Percentiles rank a stretch among this genome's conserved stretches.
phyloP scores from a whole-genome alignment of 2,797 vertebrate species.

The Galagoides demidoff region DNA sequence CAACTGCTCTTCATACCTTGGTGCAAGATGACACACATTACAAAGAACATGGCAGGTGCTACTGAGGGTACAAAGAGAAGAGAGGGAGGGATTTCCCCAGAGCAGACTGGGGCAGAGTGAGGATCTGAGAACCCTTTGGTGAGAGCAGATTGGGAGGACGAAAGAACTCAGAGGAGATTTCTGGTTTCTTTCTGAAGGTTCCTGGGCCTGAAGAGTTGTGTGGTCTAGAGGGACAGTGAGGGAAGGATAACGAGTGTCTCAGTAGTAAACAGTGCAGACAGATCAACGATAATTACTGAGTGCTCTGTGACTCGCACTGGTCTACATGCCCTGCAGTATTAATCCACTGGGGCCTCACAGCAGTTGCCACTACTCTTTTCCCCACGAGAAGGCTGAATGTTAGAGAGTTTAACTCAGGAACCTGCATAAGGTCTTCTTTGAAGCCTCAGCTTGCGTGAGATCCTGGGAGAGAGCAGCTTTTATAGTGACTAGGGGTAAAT shows the following conservation, averaged over 20 bases:
- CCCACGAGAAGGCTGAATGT: background rate
- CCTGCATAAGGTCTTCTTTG: background rate
- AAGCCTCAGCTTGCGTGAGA: background rate
- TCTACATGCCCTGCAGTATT: rapidly evolving
- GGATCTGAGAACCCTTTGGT: background rate
- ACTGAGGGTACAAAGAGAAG: rapidly evolving
- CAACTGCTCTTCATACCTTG: background rate
- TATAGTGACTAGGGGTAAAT: background rate
- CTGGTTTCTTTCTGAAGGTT: background rate
- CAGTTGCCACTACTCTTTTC: background rate
- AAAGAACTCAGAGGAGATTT: background rate
- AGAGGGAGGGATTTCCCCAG: background rate
- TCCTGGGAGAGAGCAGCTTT: background rate
- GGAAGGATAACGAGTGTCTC: background rate
- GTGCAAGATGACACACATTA: background rate
- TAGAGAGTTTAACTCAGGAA: background rate
- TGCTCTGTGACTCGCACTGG: background rate
- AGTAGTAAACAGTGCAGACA: background rate
- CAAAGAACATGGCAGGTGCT: background rate
- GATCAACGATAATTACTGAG: rapidly evolving
- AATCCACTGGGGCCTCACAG: background rate
- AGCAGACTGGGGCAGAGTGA: background rate
- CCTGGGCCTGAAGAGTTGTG: background rate
- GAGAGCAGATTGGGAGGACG: background rate
- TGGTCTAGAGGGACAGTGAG: background rate